These are phyloP conservation scores for Etheostoma nigrum DNA, from an alignment of 2,797 vertebrate species.

Conservation along the genomic window DNA sequence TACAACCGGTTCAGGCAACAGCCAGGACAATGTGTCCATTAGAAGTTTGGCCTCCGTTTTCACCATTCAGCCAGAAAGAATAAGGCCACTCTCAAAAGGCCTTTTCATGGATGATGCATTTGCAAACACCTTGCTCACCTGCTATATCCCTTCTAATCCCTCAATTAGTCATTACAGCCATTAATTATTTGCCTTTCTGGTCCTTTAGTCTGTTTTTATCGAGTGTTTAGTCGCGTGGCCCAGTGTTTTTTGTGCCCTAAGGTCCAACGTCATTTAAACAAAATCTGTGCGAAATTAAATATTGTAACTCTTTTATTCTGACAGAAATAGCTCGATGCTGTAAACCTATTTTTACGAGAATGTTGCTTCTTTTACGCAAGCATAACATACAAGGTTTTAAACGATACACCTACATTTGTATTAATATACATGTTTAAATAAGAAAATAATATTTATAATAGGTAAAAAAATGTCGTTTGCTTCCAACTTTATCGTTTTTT, in stretches of 20 bases:
- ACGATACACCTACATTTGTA: background rate
- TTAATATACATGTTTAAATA: background rate
- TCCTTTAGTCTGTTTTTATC: constrained; percentile 15
- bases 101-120: constrained; percentile 74
- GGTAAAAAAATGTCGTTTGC: background rate
- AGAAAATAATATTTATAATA: background rate
- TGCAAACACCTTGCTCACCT: constrained; percentile 77
- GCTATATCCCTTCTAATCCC: constrained; percentile 62
- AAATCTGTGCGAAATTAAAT: background rate
- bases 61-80: constrained; percentile 57
- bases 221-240: background rate
- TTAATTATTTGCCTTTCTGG: constrained; percentile 18
- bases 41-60: constrained; percentile 54
- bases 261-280: background rate
- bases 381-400: background rate
- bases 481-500: background rate
- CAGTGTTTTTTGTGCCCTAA: background rate
- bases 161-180: constrained; percentile 22
- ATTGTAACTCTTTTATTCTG: background rate
- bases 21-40: constrained; percentile 50
- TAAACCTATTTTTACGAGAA: background rate
- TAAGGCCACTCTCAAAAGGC: constrained; percentile 65
- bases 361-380: background rate
- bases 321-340: background rate
- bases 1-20: constrained; percentile 42